phyloP scores from a whole-genome alignment of 30 jellyfish, hydroid and myxozoan species.

The Turritopsis dohrnii region DNA sequence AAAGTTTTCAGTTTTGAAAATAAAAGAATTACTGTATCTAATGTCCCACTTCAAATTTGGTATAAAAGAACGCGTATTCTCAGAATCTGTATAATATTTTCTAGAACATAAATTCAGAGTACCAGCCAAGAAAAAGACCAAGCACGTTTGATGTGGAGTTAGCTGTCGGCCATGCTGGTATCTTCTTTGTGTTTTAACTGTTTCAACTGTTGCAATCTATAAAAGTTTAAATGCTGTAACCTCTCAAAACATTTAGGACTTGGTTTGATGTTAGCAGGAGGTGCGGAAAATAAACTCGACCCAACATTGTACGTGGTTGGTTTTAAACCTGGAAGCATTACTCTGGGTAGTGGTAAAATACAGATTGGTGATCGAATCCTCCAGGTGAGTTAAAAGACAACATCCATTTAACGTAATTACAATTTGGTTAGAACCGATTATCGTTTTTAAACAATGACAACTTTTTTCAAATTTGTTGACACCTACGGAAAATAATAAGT shows the following conservation, averaged over 20 bases:
- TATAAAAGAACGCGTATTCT: too few relatives aligned
- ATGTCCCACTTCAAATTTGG: too few relatives aligned
- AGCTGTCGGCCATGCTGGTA: background rate
- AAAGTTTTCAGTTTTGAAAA: too few relatives aligned
- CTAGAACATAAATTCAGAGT: background rate
- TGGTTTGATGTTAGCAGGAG: conserved; percentile 3
- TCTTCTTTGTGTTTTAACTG: background rate
- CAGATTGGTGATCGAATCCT: background rate
- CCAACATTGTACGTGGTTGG: background rate
- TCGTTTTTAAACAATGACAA: background rate
- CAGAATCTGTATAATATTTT: too few relatives aligned
- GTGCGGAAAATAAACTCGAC: conserved; percentile 5
- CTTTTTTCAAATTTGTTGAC: too few relatives aligned
- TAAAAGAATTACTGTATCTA: too few relatives aligned
- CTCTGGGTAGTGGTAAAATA: background rate
- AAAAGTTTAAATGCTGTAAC: too few relatives aligned
- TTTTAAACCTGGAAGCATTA: conserved; percentile 1
- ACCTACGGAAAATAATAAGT: too few relatives aligned
- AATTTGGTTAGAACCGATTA: too few relatives aligned
- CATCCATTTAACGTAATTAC: background rate
- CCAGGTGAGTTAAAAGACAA: background rate
- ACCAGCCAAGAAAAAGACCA: background rate
- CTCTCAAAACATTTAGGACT: background rate
- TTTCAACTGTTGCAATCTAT: background rate
- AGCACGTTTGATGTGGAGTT: background rate